phyloP scores from a whole-genome alignment of 2,113 vertebrate genomes.

The Australoheros scitulus region DNA sequence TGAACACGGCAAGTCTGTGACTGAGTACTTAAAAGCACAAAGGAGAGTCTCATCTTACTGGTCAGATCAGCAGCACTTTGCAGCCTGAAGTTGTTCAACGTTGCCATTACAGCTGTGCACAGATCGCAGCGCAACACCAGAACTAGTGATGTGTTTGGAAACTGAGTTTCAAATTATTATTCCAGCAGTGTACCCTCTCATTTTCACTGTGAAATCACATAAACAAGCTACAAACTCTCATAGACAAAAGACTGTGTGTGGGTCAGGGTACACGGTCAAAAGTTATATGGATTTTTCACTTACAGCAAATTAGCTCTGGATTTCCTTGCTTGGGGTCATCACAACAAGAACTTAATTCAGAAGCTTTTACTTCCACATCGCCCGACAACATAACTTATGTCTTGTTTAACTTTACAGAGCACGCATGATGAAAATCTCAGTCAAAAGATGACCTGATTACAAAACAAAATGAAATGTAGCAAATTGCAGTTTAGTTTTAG shows the following conservation, averaged over 20 bases:
- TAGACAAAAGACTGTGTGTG: background rate
- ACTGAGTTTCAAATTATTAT: background rate
- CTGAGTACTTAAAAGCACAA: background rate
- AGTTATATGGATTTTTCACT: background rate
- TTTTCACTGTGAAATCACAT: background rate
- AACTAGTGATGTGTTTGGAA: background rate
- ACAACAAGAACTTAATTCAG: background rate
- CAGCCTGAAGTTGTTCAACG: background rate
- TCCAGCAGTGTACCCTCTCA: background rate
- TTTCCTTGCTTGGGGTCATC: background rate
- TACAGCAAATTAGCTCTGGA: background rate
- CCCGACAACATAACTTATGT: background rate
- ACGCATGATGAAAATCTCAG: background rate
- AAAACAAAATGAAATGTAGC: background rate
- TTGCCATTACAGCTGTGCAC: background rate
- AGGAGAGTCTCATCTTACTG: background rate
- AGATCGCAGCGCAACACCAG: background rate
- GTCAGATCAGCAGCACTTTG: background rate
- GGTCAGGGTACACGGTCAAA: background rate
- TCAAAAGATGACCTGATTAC: background rate
- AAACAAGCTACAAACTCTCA: background rate
- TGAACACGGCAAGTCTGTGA: background rate
- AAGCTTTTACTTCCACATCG: background rate
- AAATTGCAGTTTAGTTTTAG: background rate
- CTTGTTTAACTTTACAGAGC: background rate